Percentiles rank a stretch among this genome's conserved stretches.
Conservation (phyloP, 2,888 invertebrate species). For the Aphrophora alni region DNA sequence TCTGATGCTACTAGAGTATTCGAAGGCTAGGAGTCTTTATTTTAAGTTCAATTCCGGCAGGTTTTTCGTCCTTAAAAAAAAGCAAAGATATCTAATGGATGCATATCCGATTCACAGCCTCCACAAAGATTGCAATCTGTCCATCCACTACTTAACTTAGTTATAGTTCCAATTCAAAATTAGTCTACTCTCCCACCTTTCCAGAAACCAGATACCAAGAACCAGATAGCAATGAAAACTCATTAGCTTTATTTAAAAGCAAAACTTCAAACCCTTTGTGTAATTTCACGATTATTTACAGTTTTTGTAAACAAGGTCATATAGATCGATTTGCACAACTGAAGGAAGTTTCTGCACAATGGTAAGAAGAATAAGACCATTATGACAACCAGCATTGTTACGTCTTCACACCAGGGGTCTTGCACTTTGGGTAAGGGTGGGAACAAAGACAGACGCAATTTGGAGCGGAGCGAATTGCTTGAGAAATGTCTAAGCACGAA, state of each 20-base stretch:
- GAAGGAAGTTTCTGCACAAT: background rate
- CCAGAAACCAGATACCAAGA: no score
- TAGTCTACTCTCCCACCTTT: no score
- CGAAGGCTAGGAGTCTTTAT: no score
- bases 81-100: no score
- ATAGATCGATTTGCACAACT: background rate
- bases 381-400: background rate
- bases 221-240: background rate
- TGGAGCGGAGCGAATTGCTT: background rate
- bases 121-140: no score
- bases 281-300: background rate
- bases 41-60: no score
- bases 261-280: background rate
- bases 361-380: background rate
- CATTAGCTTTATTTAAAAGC: background rate
- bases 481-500: background rate
- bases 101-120: no score
- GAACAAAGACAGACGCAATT: background rate
- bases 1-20: no score
- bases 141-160: no score
- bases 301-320: background rate
- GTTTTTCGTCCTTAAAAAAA: no score
- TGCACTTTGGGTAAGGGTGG: background rate
- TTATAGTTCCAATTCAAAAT: no score
- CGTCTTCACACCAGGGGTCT: background rate